Evolutionary conservation across 2,113 vertebrate species (phyloP), one percentile per base, ranked within the genome.

Genomic region (Callocephalon fimbriatum): DNA sequence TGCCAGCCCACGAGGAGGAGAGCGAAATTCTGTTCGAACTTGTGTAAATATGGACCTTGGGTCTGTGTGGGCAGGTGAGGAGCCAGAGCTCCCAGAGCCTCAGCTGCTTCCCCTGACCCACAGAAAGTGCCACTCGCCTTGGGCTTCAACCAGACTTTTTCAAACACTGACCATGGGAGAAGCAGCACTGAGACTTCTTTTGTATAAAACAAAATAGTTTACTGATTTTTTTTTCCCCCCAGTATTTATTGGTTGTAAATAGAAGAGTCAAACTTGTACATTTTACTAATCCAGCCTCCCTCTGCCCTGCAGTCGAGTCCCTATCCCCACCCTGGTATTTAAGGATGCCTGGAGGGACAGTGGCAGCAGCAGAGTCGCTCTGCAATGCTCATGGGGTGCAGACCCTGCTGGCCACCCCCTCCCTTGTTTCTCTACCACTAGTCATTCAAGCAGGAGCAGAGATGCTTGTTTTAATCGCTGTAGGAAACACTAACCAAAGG

Each of bases 211-310:
- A 96, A 92, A 58, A 92, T 90, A 63, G 96, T 98, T 97, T 97
- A 97, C 96, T 80, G 53, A 77, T 90, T 88, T 80, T 89, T 89
- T 81, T 90, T 86, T 58, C 73, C 77, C 80, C 67, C 15, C 97
- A 94, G 92, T 98, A 98, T 98, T 98, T 98, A 98, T 98, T 98
- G 98, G 97, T 98, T 98, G 98, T 98, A 98, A 98, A 98, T 98
- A 98, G 98, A 91, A 96, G 86, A 88, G 90, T 95, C 50, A 92
- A 96, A 98, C 98, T 97, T 98, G 97, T 98, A 98, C 97, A 98
- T 98, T 98, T 95, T 98, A 98, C 98, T 98, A 98, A 98, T 93
- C 90, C 88, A 95, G 87, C 75, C 81, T 78, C 66, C 47, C 65
- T 72, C 31, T 74, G 83, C 89, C 91, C 89, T 76, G 67, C 91